Evolutionary conservation across 2,113 vertebrate genomes (phyloP).

Genomic region (Talpa occidentalis): DNA sequence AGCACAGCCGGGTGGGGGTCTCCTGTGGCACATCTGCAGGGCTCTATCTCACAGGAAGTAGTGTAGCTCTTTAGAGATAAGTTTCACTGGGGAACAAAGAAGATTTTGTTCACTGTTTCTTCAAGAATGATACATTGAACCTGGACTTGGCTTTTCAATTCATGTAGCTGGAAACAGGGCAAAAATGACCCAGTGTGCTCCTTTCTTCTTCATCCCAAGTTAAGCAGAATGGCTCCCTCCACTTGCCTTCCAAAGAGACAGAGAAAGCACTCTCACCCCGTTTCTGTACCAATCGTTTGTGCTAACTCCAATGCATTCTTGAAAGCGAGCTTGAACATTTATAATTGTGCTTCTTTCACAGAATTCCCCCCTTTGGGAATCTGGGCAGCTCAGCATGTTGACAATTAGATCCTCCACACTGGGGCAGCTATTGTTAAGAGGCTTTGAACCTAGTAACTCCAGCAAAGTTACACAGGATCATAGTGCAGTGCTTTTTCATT

Average conservation of each 20-base stretch:
- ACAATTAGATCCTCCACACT: not conserved
- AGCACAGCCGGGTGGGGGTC: slow-evolving; percentile 58
- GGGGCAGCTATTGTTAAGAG: not conserved
- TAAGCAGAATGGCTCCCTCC: slow-evolving; percentile 11
- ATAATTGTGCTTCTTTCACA: not conserved
- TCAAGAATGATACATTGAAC: slow-evolving; percentile 84
- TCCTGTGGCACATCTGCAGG: slow-evolving; percentile 81
- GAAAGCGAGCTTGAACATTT: slow-evolving; percentile 1
- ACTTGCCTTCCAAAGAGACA: slow-evolving; percentile 42
- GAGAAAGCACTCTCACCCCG: not conserved
- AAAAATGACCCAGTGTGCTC: slow-evolving; percentile 52
- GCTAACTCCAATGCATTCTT: not conserved
- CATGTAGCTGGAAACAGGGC: slow-evolving; percentile 77
- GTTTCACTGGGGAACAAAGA: slow-evolving; percentile 88
- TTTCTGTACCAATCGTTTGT: not conserved
- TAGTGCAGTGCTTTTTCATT: not conserved
- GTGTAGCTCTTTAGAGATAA: slow-evolving; percentile 85
- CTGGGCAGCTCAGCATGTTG: not conserved
- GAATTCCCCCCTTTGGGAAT: not conserved
- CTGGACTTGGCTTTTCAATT: slow-evolving; percentile 76
- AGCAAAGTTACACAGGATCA: not conserved
- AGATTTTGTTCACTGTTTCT: slow-evolving; percentile 83
- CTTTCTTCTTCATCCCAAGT: slow-evolving; percentile 50
- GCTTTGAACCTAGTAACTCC: not conserved
- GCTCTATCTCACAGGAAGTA: slow-evolving; percentile 86